Base-by-base conservation (phyloP, 2,797 vertebrate species). In the Paramormyrops hopkinsi region DNA sequence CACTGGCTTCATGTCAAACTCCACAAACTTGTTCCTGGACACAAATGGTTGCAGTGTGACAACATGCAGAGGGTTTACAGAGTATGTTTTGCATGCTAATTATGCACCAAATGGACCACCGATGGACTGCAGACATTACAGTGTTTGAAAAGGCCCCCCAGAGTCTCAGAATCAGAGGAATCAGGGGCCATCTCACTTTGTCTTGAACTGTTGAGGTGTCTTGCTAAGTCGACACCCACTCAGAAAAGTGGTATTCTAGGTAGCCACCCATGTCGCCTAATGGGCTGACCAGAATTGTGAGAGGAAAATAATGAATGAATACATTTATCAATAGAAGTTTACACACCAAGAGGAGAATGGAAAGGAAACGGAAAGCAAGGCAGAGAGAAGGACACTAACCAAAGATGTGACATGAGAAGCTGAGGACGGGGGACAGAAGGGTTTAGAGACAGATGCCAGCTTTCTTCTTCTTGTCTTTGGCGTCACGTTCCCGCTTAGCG, bases 1-100 rank as follows among this genome's bases (percentile, higher is more conserved):
- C 93, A 99, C 98, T 2, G 98, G 98, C 93, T 99, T 99, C 99
- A 99, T 99, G 95, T 99, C 99, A 96, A 99, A 99, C 94, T 99
- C 99, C 93, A 99, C 99, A 95, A 99, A 99, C 94, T 99, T 99
- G 96, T 99, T 99, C 96, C 98, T 99, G 94, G 90, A 91, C 92
- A 92, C 22, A 90, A 46, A 33, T 22, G 89, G 1, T 51, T 44
- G 8, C 76, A 46, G 9, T 11, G 44, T 59, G 53, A 83, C 33
- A 83, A 73, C 41, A 25, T 59, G 3, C 5, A 89, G 2, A 19
- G 25, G 53, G 14, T 59, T 33, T 19, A 41, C 29, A 50, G 46
- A 41, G 11, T 8, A 48, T 25, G 44, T 37, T 50, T 85, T 17
- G 59, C 84, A 73, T n/a, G 50, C 25, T 41, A 50, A 22, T 62